phyloP scores from a whole-genome alignment of 2,797 vertebrate genomes.

The Myotis pilosus region DNA sequence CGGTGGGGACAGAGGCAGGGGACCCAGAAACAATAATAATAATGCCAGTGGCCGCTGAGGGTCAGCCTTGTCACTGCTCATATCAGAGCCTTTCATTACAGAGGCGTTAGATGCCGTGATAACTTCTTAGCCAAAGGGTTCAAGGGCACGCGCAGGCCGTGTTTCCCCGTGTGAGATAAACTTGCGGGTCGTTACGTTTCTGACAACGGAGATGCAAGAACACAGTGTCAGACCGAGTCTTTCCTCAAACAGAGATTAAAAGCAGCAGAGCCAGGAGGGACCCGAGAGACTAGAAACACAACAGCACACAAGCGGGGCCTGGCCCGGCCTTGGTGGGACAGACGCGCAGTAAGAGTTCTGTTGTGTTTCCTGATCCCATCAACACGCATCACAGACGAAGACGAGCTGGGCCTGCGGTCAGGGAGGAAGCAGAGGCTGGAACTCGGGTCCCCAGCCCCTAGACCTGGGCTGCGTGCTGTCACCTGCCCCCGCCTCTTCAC shows the following conservation, averaged over 20 bases:
- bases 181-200: not conserved
- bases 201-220: not conserved
- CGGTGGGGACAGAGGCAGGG: not conserved
- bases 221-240: not conserved
- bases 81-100: not conserved
- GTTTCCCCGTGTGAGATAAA: not conserved
- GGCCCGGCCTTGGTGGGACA: not conserved
- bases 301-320: not conserved
- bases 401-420: too few relatives aligned
- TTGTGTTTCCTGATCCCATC: not conserved
- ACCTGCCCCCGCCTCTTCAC: not conserved
- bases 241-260: not conserved
- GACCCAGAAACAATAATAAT: not conserved
- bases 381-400: not conserved
- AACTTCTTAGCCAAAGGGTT: not conserved
- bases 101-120: not conserved
- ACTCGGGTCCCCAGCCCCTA: not conserved
- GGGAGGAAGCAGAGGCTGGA: not conserved
- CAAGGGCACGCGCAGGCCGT: not conserved
- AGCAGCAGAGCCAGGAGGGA: not conserved
- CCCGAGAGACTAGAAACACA: not conserved
- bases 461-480: not conserved
- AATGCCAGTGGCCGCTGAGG: not conserved
- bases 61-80: not conserved
- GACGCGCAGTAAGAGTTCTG: not conserved